phyloP scores from a whole-genome alignment of 1,140 invertebrate genomes.

The Gonioctena quinquepunctata region DNA sequence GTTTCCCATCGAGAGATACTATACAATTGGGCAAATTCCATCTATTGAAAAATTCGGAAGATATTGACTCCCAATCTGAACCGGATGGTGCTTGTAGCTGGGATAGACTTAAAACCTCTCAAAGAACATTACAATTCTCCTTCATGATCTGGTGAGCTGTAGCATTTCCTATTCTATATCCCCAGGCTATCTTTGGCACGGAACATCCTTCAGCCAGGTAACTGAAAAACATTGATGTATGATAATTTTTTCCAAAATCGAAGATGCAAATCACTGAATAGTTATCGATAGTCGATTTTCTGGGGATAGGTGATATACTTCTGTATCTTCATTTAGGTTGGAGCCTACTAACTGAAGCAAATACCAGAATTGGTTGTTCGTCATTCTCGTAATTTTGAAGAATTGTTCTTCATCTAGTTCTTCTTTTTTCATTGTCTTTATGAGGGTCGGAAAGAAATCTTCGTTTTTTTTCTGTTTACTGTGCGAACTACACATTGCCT shows the following conservation, averaged over 20 bases:
- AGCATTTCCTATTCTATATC: neutral
- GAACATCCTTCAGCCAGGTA: neutral
- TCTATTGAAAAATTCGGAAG: neutral
- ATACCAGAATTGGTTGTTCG: neutral
- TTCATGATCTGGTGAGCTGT: neutral
- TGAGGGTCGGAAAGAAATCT: neutral
- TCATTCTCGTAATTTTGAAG: neutral
- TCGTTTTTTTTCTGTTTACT: neutral
- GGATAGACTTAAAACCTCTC: neutral
- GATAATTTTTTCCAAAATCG: neutral
- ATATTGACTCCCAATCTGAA: neutral
- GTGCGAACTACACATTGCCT: too few species aligned
- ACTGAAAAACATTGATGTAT: neutral
- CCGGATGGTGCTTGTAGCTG: neutral
- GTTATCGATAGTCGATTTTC: neutral
- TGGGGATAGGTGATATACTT: neutral
- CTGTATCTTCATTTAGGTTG: neutral
- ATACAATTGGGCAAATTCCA: neutral
- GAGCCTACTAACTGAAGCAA: neutral
- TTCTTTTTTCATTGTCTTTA: neutral
- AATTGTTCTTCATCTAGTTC: neutral
- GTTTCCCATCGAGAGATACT: neutral
- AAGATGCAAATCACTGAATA: neutral
- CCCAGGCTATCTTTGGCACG: neutral
- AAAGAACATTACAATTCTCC: neutral